Evolutionary conservation across 2,113 vertebrate genomes (phyloP).

Genomic region (Laterallus jamaicensis): DNA sequence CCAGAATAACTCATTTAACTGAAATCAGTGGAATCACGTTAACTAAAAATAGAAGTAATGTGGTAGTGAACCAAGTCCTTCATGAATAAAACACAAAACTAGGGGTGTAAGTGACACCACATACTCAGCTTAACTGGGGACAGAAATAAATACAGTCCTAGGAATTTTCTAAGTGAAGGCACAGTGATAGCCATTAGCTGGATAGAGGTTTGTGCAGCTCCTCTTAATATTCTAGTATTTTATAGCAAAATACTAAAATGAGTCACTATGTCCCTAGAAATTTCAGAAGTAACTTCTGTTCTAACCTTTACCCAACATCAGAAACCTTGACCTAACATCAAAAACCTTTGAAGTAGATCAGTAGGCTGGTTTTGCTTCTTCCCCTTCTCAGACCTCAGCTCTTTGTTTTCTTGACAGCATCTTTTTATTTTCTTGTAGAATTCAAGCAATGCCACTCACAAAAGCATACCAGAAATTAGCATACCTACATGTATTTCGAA

Average conservation of each 20-base stretch:
- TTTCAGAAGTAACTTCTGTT: not conserved
- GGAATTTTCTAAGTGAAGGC: not conserved
- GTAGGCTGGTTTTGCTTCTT: not conserved
- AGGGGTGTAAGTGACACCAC: not conserved
- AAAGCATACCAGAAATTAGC: not conserved
- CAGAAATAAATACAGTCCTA: not conserved
- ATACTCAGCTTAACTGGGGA: not conserved
- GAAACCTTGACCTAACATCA: not conserved
- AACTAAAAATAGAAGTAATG: not conserved
- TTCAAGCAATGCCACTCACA: not conserved
- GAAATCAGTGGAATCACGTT: not conserved
- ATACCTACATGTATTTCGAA: not conserved
- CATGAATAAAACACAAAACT: not conserved
- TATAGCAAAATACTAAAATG: not conserved
- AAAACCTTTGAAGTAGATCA: not conserved
- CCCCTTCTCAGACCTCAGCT: not conserved
- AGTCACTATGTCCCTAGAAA: not conserved
- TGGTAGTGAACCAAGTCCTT: not conserved
- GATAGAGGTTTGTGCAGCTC: not conserved
- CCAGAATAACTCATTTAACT: not conserved
- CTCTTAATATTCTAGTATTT: not conserved
- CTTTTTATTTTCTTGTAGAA: not conserved
- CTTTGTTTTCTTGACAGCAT: not conserved
- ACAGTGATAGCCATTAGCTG: not conserved
- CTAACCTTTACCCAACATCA: not conserved